Base-by-base conservation (phyloP, 2,113 vertebrate genomes). In the Eolophus roseicapilla region DNA sequence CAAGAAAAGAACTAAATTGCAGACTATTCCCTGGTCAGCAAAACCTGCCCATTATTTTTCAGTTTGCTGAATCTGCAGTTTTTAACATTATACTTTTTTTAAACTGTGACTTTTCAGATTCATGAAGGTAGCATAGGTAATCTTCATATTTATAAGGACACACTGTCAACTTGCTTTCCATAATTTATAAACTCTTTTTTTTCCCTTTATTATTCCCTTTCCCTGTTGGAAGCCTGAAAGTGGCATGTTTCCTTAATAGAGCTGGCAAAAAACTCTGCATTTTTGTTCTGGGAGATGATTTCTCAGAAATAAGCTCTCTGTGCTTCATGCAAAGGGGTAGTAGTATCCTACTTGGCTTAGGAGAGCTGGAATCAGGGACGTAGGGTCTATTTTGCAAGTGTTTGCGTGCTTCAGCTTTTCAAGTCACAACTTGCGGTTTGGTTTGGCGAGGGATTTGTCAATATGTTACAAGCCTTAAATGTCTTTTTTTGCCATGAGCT, bases 61-160 rank as follows among this genome's bases (percentile, higher is more conserved):
- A 91, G 94, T 96, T 96, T 97, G 97, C 97, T 97, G 97, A 97
- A 96, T 97, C 87, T 76, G 96, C 96, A 91, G 77, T 92, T 97
- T 97, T 93, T 88, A 52, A 41, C 28, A 7, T 89, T 93, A 96
- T 96, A 94, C 91, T 53, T 97, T 96, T 95, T 92, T 53, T 46
- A 86, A 96, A 90, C 96, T 76, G 65, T 96, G 97, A 96, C 96
- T 97, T 97, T 97, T 96, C 93, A 94, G 93, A 96, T 96, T 96
- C 97, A 96, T 95, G 94, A 96, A 80, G 70, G 46, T 89, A 95
- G 92, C 75, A 70, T 50, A 96, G 93, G 96, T 90, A 97, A 97
- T 96, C 93, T 97, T 97, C 96, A 97, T 97, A 96, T 97, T 97
- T 96, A 97, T 97, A 97, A 97, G 96, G 96, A 97, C 91, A 96